Conservation (phyloP, 2,888 invertebrate species). For the Caenorhabditis becei region DNA sequence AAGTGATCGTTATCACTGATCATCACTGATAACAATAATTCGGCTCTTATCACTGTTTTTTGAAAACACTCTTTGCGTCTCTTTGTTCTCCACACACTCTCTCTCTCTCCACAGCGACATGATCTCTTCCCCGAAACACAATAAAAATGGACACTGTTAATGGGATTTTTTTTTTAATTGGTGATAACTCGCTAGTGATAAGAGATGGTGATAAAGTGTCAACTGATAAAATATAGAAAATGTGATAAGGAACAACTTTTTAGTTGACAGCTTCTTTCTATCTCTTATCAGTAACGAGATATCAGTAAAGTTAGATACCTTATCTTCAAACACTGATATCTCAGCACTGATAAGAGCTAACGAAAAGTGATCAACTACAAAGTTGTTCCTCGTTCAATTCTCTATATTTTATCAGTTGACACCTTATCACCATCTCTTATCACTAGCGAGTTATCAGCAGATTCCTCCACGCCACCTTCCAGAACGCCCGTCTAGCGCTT, state of each 20-base stretch:
- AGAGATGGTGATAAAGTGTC: background rate
- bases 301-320: background rate
- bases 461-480: too few relatives aligned
- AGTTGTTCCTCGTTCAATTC: too few relatives aligned
- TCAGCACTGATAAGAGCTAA: too few relatives aligned
- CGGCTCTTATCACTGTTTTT: background rate
- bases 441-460: too few relatives aligned
- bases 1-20: too few relatives aligned
- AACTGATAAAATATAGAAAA: background rate
- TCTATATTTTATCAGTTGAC: too few relatives aligned
- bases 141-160: conserved; percentile 6
- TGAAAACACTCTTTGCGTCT: background rate
- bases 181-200: background rate
- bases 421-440: too few relatives aligned
- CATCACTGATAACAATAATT: too few relatives aligned
- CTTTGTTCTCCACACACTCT: background rate
- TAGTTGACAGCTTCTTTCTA: background rate
- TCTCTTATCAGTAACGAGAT: background rate
- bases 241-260: background rate
- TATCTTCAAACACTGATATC: too few relatives aligned
- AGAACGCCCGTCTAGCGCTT: too few relatives aligned
- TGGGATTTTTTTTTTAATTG: background rate
- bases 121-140: background rate
- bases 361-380: too few relatives aligned
- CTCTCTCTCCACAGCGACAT: conserved; percentile 77